Evolutionary conservation across 2,797 vertebrate species (phyloP).

Genomic region (Neomorphus geoffroyi): DNA sequence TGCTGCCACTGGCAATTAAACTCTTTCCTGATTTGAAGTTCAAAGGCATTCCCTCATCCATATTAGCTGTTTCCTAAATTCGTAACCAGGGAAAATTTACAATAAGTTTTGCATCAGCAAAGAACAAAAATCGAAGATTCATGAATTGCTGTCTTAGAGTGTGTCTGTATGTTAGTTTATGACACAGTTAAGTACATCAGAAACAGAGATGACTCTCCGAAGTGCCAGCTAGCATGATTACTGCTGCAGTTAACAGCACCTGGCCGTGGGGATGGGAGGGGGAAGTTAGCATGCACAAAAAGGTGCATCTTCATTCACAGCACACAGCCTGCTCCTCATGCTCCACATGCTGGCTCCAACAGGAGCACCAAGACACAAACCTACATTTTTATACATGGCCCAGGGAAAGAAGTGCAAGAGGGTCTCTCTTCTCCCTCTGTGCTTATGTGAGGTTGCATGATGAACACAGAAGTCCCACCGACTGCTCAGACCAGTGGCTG

Average conservation of each 20-base stretch:
- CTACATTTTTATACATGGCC: background rate
- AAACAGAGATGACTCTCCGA: background rate
- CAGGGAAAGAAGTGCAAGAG: background rate
- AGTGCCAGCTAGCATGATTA: background rate
- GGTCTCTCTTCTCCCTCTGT: too few relatives aligned
- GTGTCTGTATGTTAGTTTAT: background rate
- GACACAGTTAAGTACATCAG: background rate
- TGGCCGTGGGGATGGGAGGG: accelerated
- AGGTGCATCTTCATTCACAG: background rate
- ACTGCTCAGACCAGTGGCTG: too few relatives aligned
- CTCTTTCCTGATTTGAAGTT: background rate
- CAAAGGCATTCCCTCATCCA: background rate
- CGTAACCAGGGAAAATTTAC: background rate
- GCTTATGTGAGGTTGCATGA: too few relatives aligned
- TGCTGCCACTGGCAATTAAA: background rate
- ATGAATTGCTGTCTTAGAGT: background rate
- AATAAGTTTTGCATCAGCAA: background rate
- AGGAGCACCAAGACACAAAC: background rate
- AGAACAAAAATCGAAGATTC: too few relatives aligned
- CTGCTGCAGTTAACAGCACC: accelerated
- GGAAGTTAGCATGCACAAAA: accelerated
- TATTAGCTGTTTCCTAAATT: background rate
- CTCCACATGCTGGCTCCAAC: background rate
- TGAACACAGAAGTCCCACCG: too few relatives aligned
- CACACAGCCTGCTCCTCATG: background rate